Evolutionary conservation across 92 coral and sea anemone species (phyloP), one percentile per base, ranked within the genome.

Genomic region (Umimayanthus kanabou): DNA sequence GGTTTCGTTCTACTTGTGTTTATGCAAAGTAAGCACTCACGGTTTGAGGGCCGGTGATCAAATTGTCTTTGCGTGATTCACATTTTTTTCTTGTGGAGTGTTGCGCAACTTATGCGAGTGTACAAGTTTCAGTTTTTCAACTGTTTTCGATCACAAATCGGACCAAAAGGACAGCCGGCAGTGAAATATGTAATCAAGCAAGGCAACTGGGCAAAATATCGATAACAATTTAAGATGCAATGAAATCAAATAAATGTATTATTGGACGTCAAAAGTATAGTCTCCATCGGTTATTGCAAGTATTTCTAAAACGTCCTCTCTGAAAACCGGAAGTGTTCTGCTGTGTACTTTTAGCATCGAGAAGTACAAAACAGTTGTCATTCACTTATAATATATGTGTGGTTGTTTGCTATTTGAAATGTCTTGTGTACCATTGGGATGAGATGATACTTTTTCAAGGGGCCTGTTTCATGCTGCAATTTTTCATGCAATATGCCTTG

Each of bases 21-120:
- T 50, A 83, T 43, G 40, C 25, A 28, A 81, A 69, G 77, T 42
- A n/a, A 43, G 47, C 78, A 43, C 65, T 82, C 42, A 2, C 13
- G 75, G 25, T 37, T 61, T 53, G 55, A 82, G 67, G 65, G 39
- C 85, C 55, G 85, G 76, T n/a, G 77, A 33, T 73, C 20, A 30
- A 37, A 73, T 28, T n/a, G 58, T 66, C 23, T 55, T 82, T 65
- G 75, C 87, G 76, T 83, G 67, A 83, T 45, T 26, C 67, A 47
- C 16, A 4, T 80, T 79, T 29, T 79, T 25, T 43, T 66, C 85
- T 61, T 37, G 85, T 45, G 65, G 49, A 45, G 33, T 47, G 66
- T 83, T 83, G 87, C 87, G 87, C 53, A 83, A 83, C 15, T 37
- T 40, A 33, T 77, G 22, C 14, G 37, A 45, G 11, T 49, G 16